phyloP scores from a whole-genome alignment of 2,888 invertebrate genomes.

The Apotomis capreana region DNA sequence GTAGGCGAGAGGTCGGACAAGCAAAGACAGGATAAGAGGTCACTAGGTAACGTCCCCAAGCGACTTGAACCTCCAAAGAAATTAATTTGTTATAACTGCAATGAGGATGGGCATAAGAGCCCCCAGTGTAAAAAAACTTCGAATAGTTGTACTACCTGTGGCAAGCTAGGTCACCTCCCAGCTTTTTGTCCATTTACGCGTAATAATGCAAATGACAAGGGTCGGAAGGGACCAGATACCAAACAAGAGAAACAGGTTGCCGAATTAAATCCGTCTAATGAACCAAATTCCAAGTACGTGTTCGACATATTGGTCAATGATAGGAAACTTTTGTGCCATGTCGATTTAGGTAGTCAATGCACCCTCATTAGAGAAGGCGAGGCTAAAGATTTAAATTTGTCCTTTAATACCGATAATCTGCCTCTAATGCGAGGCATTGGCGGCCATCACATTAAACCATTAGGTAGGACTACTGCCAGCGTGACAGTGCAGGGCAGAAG shows the following conservation, averaged over 20 bases:
- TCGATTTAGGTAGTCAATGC: neutral
- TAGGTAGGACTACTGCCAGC: neutral
- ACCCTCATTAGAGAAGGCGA: neutral
- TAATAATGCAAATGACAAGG: neutral
- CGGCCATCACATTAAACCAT: neutral
- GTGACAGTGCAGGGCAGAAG: neutral
- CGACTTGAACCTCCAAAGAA: neutral
- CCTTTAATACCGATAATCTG: neutral
- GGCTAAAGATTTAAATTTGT: neutral
- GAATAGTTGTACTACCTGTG: neutral
- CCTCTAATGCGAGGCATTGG: neutral
- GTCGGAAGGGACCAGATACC: neutral
- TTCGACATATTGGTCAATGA: neutral
- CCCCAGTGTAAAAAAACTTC: neutral
- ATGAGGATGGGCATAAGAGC: neutral
- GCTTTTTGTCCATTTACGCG: neutral
- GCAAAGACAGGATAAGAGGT: neutral
- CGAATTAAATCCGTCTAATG: neutral
- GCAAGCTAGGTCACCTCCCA: slow-evolving; percentile 4
- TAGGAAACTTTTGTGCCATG: neutral
- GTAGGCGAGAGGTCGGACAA: neutral
- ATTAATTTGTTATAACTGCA: neutral
- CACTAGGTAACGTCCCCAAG: neutral
- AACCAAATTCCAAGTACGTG: neutral
- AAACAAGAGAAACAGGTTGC: slow-evolving; percentile 8